phyloP scores from a whole-genome alignment of 2,888 invertebrate genomes.

The Drosophila peninsularis region DNA sequence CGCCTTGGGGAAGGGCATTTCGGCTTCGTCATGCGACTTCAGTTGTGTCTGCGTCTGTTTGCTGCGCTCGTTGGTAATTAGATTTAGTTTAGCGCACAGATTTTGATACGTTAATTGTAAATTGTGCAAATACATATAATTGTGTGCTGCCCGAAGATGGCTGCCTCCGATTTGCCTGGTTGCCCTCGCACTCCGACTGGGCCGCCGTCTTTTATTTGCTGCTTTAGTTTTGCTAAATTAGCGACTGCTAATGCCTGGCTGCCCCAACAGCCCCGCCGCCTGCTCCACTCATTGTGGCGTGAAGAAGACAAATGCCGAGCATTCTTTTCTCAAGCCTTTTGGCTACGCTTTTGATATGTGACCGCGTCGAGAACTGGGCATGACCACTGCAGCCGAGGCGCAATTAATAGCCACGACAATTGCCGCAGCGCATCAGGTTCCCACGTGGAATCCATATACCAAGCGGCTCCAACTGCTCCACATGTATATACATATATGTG shows the following conservation, averaged over 20 bases:
- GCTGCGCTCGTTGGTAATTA: constrained; percentile 60
- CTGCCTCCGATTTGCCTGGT: constrained; percentile 63
- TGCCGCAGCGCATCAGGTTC: constrained; percentile 47
- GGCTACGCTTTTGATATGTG: constrained; percentile 76
- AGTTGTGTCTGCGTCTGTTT: constrained; percentile 6
- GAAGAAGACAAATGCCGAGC: constrained; percentile 74
- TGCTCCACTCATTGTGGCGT: constrained; percentile 52
- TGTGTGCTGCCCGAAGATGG: constrained; percentile 52
- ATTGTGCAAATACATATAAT: constrained; percentile 77
- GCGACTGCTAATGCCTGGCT: constrained; percentile 35
- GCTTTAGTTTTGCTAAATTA: constrained; percentile 76
- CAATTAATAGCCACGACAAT: constrained; percentile 69
- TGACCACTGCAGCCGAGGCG: constrained; percentile 37
- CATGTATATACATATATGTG: constrained; percentile 1
- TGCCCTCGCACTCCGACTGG: constrained; percentile 22
- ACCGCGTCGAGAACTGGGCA: constrained; percentile 44
- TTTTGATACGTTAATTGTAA: constrained; percentile 79
- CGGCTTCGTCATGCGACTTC: constrained; percentile 20
- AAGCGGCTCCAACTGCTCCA: too few relatives aligned
- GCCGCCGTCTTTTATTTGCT: constrained; percentile 27
- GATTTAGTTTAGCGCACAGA: constrained; percentile 74
- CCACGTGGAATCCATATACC: constrained; percentile 58
- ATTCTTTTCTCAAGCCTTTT: constrained; percentile 79
- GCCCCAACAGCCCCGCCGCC: not conserved
- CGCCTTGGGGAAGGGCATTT: constrained; percentile 40